These are phyloP conservation scores for Tinea pellionella DNA, from an alignment of 2,888 invertebrate genomes.

Conservation along the genomic window DNA sequence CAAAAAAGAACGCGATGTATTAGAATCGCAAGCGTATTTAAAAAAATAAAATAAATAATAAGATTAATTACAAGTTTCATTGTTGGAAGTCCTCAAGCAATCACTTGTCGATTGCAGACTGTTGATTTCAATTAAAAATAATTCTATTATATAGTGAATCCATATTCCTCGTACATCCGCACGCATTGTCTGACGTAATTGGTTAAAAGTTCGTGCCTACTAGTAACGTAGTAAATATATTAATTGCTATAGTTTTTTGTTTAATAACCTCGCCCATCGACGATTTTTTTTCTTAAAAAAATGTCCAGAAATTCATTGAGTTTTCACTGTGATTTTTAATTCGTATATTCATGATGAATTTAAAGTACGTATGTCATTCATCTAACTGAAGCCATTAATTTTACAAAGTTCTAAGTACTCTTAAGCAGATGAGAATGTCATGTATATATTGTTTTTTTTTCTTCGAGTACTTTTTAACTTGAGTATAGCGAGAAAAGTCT, in stretches of 20 bases:
- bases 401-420: no score
- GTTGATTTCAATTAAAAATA: neutral
- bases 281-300: neutral
- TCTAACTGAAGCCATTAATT: no score
- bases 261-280: conserved; percentile 45
- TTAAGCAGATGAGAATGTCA: no score
- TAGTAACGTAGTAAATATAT: conserved; percentile 29
- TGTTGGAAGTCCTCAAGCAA: conserved; percentile 22
- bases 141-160: conserved; percentile 18
- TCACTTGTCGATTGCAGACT: conserved; percentile 3
- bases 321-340: no score
- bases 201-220: conserved; percentile 18
- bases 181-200: conserved; percentile 24
- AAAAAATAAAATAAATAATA: conserved; percentile 5
- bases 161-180: conserved; percentile 21
- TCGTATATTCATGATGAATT: no score
- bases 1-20: no score
- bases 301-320: neutral
- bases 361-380: no score
- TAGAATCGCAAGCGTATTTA: no score
- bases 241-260: conserved; percentile 35
- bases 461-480: no score
- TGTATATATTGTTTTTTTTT: no score
- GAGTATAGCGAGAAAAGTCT: no score
- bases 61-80: conserved; percentile 56